Conservation (phyloP, 2,888 invertebrate genomes). For the Trichopria drosophilae region DNA sequence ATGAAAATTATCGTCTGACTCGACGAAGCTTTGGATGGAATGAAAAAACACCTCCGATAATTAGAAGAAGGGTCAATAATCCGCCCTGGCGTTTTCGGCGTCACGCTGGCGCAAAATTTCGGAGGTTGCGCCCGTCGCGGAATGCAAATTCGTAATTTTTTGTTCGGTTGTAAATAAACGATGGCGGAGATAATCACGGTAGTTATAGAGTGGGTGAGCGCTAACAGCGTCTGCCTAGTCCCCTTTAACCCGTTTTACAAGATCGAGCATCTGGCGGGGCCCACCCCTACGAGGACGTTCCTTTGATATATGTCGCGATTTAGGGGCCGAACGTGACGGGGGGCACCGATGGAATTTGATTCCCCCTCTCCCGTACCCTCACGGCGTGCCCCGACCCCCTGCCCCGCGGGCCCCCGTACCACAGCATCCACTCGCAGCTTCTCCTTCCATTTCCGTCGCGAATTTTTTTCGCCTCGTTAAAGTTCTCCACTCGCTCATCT, state of each 20-base stretch:
- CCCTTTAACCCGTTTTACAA: conserved; percentile 38
- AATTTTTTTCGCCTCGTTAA: conserved; percentile 2
- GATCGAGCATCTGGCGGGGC: conserved; percentile 40
- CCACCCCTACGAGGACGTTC: conserved; percentile 38
- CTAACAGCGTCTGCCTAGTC: conserved; percentile 27
- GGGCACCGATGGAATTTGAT: not conserved
- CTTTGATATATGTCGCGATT: conserved; percentile 45
- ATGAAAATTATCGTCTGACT: too few species aligned
- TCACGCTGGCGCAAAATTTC: too few species aligned
- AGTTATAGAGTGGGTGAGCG: conserved; percentile 32
- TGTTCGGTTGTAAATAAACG: too few species aligned
- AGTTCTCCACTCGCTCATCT: conserved; percentile 37
- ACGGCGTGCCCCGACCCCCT: not conserved
- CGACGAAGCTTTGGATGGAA: too few species aligned
- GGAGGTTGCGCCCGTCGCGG: too few species aligned
- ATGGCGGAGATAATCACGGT: conserved; percentile 32
- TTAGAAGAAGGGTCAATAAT: too few species aligned
- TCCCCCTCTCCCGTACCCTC: not conserved
- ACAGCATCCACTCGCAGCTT: conserved; percentile 19
- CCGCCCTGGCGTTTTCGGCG: too few species aligned
- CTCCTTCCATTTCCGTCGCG: conserved; percentile 30
- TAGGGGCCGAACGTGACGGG: conserved; percentile 39
- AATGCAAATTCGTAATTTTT: too few species aligned
- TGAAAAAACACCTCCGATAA: too few species aligned
- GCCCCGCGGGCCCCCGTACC: not conserved